phyloP scores from a whole-genome alignment of 2,888 invertebrate genomes.

The Salticus scenicus region DNA sequence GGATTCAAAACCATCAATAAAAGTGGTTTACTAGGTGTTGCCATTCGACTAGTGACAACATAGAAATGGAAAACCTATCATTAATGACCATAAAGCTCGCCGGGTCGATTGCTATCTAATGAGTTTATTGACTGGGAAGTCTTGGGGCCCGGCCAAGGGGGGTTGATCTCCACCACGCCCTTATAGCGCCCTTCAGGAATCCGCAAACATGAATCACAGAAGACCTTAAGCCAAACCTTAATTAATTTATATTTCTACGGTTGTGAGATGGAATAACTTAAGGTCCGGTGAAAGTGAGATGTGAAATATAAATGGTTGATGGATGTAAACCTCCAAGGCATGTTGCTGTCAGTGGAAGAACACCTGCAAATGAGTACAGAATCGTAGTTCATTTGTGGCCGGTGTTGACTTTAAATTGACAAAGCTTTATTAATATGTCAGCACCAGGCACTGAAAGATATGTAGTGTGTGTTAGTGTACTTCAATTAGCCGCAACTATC shows the following conservation, averaged over 20 bases:
- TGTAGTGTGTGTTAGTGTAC: too few species aligned
- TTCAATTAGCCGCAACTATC: too few species aligned
- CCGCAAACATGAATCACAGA: conserved; percentile 13
- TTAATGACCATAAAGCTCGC: conserved; percentile 68
- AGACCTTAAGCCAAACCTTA: conserved; percentile 28
- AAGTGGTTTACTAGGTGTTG: conserved; percentile 64
- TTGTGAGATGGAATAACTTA: conserved; percentile 6
- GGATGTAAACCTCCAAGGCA: conserved; percentile 20
- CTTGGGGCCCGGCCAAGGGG: conserved; percentile 62
- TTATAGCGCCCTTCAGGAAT: conserved; percentile 52
- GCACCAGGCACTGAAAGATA: neutral
- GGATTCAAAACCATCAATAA: conserved; percentile 52
- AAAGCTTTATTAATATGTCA: neutral
- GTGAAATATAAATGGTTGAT: conserved; percentile 19
- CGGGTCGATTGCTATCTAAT: conserved; percentile 61
- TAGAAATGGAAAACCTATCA: conserved; percentile 66
- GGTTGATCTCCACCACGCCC: conserved; percentile 59
- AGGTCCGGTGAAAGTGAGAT: conserved; percentile 31
- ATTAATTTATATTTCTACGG: conserved; percentile 64
- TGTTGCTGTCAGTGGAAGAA: neutral
- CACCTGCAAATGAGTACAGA: neutral
- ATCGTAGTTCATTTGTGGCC: neutral
- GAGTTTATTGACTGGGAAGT: conserved; percentile 67
- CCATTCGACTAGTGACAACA: conserved; percentile 26
- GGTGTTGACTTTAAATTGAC: conserved; percentile 1